phyloP scores from a whole-genome alignment of 1,140 invertebrate genomes.

The Eupristina koningsbergeri region DNA sequence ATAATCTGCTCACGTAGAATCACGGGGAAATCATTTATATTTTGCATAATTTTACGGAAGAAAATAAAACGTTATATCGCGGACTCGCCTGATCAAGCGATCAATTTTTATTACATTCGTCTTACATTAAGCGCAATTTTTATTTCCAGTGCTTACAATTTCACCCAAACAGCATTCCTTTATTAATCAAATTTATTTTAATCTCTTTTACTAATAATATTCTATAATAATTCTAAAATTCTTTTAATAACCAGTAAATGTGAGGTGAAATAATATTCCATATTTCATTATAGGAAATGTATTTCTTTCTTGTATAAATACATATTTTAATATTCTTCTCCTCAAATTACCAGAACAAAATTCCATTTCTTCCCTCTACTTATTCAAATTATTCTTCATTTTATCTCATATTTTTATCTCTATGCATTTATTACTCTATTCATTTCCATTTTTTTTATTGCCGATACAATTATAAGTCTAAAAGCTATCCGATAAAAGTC shows the following conservation, averaged over 20 bases:
- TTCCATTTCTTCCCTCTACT: neutral
- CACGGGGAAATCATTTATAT: conserved; percentile 32
- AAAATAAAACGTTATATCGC: neutral
- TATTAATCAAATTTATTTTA: too few relatives aligned
- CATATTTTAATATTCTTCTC: neutral
- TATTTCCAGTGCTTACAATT: neutral
- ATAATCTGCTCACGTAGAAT: conserved; percentile 34
- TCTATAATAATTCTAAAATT: too few relatives aligned
- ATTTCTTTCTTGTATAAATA: neutral
- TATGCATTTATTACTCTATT: neutral
- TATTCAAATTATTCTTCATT: neutral
- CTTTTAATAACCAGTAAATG: too few relatives aligned
- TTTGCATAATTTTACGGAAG: conserved; percentile 38
- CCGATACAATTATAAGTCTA: neutral
- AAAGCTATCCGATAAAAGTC: conserved; percentile 32
- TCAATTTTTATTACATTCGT: conserved; percentile 36
- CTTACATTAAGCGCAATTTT: neutral
- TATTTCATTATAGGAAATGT: neutral
- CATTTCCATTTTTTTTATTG: neutral
- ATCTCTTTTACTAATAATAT: too few relatives aligned
- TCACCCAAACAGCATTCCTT: too few relatives aligned
- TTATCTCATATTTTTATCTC: neutral
- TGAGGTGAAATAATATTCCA: neutral
- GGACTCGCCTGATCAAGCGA: neutral
- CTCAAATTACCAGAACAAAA: neutral